Evolutionary conservation across 2,113 vertebrate genomes (phyloP).

Genomic region (Clinocottus analis): DNA sequence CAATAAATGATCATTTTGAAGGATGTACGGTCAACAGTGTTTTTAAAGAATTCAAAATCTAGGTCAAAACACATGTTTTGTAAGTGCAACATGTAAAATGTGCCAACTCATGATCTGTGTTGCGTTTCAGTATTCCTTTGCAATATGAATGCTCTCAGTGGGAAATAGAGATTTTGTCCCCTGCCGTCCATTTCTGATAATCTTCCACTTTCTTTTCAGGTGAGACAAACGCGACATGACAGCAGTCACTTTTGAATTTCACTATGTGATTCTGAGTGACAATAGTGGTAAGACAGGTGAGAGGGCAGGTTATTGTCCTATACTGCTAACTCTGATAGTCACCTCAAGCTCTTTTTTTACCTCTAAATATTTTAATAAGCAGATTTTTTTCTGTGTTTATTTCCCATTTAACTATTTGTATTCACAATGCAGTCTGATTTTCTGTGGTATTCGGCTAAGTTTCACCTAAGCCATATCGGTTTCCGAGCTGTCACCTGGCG

Average conservation of each 20-base stretch:
- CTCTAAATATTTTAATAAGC: background rate
- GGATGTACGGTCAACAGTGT: background rate
- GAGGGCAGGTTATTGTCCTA: background rate
- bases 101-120: background rate
- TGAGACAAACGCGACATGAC: slow-evolving; percentile 39
- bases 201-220: slow-evolving; percentile 19
- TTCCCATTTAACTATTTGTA: slow-evolving; percentile 20
- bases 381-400: slow-evolving; percentile 1
- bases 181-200: slow-evolving; percentile 32
- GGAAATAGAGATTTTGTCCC: slow-evolving; percentile 37
- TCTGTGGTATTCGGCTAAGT: slow-evolving; percentile 23
- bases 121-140: slow-evolving; percentile 37
- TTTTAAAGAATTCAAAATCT: slow-evolving; percentile 10
- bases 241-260: slow-evolving; percentile 7
- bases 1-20: background rate
- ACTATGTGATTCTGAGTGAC: slow-evolving; percentile 16
- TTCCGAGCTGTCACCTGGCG: slow-evolving; percentile 42
- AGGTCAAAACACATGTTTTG: background rate
- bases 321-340: too few species aligned
- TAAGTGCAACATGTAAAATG: slow-evolving; percentile 4
- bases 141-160: slow-evolving; percentile 29
- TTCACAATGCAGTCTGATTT: slow-evolving; percentile 40
- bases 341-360: too few species aligned
- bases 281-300: slow-evolving; percentile 7
- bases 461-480: slow-evolving; percentile 33